Percentiles rank a stretch among this genome's conserved stretches.
Conservation (phyloP, 2,113 vertebrate genomes). For the Eretmochelys imbricata region DNA sequence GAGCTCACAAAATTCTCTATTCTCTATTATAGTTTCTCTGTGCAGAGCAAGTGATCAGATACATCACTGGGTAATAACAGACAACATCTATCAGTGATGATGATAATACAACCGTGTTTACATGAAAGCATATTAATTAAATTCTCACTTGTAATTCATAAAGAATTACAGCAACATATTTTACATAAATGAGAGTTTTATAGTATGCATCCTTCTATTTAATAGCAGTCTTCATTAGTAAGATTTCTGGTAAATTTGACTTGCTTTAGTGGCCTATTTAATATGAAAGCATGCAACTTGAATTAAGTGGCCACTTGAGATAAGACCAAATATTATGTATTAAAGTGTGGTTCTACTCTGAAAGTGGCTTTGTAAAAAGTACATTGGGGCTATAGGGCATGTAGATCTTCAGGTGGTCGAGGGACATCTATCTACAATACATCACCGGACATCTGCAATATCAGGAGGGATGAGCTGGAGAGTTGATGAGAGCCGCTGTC, state of each 20-base stretch:
- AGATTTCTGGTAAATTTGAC: constrained; percentile 32
- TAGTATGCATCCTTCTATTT: constrained; percentile 5
- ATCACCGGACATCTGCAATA: no score
- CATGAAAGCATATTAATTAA: not conserved
- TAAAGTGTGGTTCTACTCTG: constrained; percentile 60
- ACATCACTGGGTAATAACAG: not conserved
- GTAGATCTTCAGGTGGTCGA: not conserved
- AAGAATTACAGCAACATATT: not conserved
- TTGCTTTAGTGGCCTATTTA: constrained; percentile 57
- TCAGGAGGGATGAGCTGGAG: no score
- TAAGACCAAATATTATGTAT: constrained; percentile 67
- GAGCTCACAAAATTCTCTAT: not conserved
- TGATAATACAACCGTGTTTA: not conserved
- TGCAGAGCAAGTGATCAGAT: not conserved
- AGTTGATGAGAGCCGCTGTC: no score
- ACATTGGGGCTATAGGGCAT: not conserved
- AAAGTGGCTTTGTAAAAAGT: constrained; percentile 48
- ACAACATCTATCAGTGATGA: not conserved
- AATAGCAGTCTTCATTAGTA: not conserved
- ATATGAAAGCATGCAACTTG: constrained; percentile 44
- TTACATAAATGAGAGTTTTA: not conserved
- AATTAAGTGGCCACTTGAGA: constrained; percentile 66
- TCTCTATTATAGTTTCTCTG: not conserved
- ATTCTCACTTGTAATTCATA: not conserved
- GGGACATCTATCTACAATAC: no score